Evolutionary conservation across 2,888 invertebrate species (phyloP).

Genomic region (Bombyx huttoni): DNA sequence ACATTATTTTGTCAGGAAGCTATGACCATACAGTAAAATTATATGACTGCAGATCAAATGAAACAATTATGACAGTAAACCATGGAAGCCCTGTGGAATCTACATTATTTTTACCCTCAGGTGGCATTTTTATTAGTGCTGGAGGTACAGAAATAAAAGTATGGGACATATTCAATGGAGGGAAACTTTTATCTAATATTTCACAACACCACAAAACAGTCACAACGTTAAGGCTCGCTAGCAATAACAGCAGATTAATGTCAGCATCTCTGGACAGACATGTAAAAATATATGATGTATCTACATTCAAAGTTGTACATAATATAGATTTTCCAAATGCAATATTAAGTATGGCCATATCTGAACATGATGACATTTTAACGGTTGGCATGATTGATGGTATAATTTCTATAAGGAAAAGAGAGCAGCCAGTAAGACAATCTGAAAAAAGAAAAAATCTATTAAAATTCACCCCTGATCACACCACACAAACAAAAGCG

Average conservation of each 20-base stretch:
- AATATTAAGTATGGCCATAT: constrained; percentile 86
- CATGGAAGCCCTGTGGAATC: constrained; percentile 94
- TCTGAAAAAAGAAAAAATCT: constrained; percentile 39
- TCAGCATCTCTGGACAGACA: constrained; percentile 94
- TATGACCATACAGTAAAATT: constrained; percentile 92
- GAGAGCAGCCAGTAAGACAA: constrained; percentile 72
- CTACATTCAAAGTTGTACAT: constrained; percentile 89
- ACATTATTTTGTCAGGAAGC: constrained; percentile 86
- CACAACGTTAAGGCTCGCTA: constrained; percentile 87
- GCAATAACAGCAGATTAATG: constrained; percentile 84
- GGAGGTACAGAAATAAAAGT: constrained; percentile 93
- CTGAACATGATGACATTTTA: constrained; percentile 83
- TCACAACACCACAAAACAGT: constrained; percentile 97
- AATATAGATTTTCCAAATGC: constrained; percentile 93
- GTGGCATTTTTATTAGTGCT: constrained; percentile 91
- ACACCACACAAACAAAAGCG: constrained; percentile 11
- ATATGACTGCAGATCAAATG: constrained; percentile 85
- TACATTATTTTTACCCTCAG: constrained; percentile 88
- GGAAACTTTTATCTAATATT: constrained; percentile 85
- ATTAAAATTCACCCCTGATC: constrained; percentile 70
- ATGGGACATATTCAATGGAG: constrained; percentile 94
- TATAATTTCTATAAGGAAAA: constrained; percentile 86
- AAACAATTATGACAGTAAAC: constrained; percentile 80
- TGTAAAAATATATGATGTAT: constrained; percentile 92
- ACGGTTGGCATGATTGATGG: constrained; percentile 96